A percentile compares a stretch with the other conserved stretches of the same genome.
These are phyloP conservation scores for Toxotes jaculatrix DNA, from an alignment of 2,113 vertebrate species.

Conservation along the genomic window DNA sequence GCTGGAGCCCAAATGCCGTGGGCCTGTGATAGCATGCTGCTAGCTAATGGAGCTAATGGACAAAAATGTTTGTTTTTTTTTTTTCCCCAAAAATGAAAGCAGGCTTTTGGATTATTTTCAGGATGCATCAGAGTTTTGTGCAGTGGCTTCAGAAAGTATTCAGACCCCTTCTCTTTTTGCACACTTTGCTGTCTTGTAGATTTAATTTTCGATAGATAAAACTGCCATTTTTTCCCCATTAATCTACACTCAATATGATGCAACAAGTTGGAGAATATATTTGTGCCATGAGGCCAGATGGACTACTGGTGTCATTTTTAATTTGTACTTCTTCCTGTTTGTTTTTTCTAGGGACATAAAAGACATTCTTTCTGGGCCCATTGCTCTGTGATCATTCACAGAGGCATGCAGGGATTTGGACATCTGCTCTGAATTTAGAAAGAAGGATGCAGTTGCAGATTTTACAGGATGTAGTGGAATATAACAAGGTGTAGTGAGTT, in stretches of 20 bases:
- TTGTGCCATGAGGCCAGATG: slow-evolving; percentile 18
- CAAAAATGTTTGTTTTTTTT: neutral
- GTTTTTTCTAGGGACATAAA: neutral
- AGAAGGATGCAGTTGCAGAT: neutral
- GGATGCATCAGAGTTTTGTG: neutral
- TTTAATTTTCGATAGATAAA: neutral
- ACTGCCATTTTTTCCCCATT: neutral
- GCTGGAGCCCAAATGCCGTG: slow-evolving; percentile 50
- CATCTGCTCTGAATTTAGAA: neutral
- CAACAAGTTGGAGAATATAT: slow-evolving; percentile 3
- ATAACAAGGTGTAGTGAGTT: neutral
- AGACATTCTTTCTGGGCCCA: neutral
- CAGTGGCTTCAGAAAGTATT: neutral
- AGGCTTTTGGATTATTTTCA: slow-evolving; percentile 17
- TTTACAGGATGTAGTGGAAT: neutral
- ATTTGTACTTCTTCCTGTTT: slow-evolving; percentile 16
- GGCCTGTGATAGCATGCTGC: slow-evolving; percentile 60
- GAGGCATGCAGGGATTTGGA: neutral
- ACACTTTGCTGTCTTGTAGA: neutral
- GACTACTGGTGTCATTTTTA: slow-evolving; percentile 16
- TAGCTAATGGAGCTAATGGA: slow-evolving; percentile 58
- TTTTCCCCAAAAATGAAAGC: slow-evolving; percentile 17
- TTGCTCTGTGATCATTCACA: neutral
- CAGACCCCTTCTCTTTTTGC: neutral
- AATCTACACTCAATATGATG: neutral